Base-by-base conservation (phyloP, 2,888 invertebrate genomes). In the Trileptium ribeirensis region DNA sequence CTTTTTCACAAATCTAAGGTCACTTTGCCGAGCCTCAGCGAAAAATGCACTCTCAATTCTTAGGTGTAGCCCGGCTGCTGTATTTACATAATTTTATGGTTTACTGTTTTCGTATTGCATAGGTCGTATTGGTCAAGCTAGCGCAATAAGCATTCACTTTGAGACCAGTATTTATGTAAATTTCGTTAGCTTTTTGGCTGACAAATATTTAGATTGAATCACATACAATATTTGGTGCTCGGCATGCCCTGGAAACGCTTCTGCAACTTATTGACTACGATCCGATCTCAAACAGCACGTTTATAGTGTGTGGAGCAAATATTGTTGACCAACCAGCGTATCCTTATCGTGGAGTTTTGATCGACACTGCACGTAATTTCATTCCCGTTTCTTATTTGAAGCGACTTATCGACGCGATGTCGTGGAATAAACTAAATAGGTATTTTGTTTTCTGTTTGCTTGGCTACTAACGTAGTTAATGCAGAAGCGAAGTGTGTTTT, bases 171-270 rank as follows among this genome's bases (percentile, higher is more conserved):
- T n/a, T n/a, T n/a, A n/a, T n/a, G n/a, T n/a, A n/a, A n/a, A n/a
- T n/a, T n/a, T n/a, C n/a, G n/a, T n/a, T n/a, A n/a, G n/a, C n/a
- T n/a, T n/a, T n/a, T n/a, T n/a, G n/a, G n/a, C n/a, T n/a, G n/a
- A 64, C n/a, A 64, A 24, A 64, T 64, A 24, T 70, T 70, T 36
- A 70, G 70, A 70, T 70, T 8, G 8, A 3, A 29, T 31, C 70
- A 19, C 8, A 31, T 29, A 75, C 77, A 38, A 36, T 75, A 39
- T 75, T 75, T 38, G 77, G 77, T 24, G 39, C 39, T n/a, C 77
- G 77, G n/a, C 77, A 75, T 38, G 77, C 34, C 36, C 37, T 38
- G 36, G 77, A 75, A 38, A 75, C 77, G 38, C n/a, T 75, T 2
- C n/a, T 36, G 24, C 77, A 75, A 36, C 39, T 75, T 3, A 75